Evolutionary conservation across 2,113 vertebrate species (phyloP), one percentile per base, ranked within the genome.

Genomic region (Brienomyrus brachyistius): DNA sequence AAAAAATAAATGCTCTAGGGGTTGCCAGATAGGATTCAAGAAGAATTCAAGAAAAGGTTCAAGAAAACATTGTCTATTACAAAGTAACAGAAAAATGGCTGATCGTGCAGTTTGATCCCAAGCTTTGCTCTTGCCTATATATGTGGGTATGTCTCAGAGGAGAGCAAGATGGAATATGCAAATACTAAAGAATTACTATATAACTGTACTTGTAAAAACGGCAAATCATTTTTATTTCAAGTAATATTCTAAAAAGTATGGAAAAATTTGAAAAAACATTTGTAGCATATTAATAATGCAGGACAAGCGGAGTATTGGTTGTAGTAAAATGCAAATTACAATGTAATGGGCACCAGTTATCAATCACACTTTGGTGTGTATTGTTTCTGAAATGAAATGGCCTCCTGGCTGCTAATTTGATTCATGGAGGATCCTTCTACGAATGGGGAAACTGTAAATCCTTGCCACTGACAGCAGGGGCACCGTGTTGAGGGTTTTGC

Each of bases 401-500:
- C 45, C 45, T 48, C 11, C 83, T 23, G 83, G 83, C 83, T 86
- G 47, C 51, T 48, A 86, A 51, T 86, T 86, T 86, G 45, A 48
- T 86, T 86, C 45, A 86, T 51, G 11, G 23, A 27, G 83, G 83
- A 86, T 50, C 83, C 83, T 86, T 51, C 45, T 86, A 19, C 10
- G 23, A 15, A 50, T 48, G 45, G 5, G 52, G 51, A 54, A 52
- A 50, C 47, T n/a, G 9, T 84, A 56, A 54, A 31, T 31, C 35
- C 17, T 56, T 21, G 13, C 27, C 40, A 0, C 52, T 43, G 35
- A 90, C 82, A 89, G 40, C 86, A 83, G 80, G 74, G 45, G 84
- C 87, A 90, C 66, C 62, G 90, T 91, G 74, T 92, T 92, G 62
- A 91, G 86, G 93, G 90, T 91, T 21, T 92, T 91, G 88, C 90